Base-by-base conservation (phyloP, 2,113 vertebrate species). In the Scortum barcoo region DNA sequence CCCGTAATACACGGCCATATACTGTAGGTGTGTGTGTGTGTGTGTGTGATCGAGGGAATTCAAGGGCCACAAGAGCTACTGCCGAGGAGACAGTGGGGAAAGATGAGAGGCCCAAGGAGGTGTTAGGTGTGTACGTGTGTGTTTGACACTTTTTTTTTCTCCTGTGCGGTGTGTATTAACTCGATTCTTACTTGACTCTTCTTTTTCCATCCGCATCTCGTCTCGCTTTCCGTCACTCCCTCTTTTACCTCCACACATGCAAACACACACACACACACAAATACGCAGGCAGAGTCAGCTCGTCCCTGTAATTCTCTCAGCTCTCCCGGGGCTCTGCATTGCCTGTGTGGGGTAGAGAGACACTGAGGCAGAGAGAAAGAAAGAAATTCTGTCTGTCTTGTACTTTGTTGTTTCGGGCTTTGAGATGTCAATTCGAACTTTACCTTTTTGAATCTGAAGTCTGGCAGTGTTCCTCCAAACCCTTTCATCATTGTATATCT, bases 51-150 rank as follows among this genome's bases (percentile, higher is more conserved):
- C 1, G 54, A 79, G 81, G 65, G 76, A 86, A 83, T 85, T 89
- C 72, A 76, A 78, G 75, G 74, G 62, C 82, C 80, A 63, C 30
- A 62, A 76, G 68, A 88, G 83, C 77, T 57, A 44, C 81, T 77
- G 87, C 69, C 9, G 70, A 84, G 81, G 83, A 88, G 86, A 87
- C 72, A 56, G 80, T 68, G 50, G 85, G 81, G 72, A 87, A 60
- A 79, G 66, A 86, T 85, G 88, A 88, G 81, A 73, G 78, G 75
- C 78, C 72, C 4, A 7, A 71, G 83, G 70, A 86, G 72, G 63
- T 72, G 81, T 80, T 86, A 70, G 50, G 46, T 71, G 72, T 77
- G 62, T 88, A 71, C 67, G 68, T 26, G 42, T 77, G 68, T 66
- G 61, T 72, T 69, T 66, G 60, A 51, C 66, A 30, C 51, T 78